Conservation (phyloP, 2,113 vertebrate genomes). For the Lates calcarifer region DNA sequence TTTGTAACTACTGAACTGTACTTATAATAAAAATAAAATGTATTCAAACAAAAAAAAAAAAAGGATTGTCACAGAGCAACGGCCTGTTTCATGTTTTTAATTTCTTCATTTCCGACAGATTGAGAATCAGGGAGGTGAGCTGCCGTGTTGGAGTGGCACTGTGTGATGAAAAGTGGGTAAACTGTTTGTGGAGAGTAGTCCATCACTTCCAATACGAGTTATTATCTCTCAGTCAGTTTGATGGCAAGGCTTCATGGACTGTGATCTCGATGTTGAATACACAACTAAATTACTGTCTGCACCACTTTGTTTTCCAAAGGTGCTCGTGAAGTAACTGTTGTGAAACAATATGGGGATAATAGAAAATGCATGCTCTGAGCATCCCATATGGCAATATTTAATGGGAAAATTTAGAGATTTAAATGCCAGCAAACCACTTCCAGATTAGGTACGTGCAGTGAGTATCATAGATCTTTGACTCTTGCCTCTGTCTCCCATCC, state of each 20-base stretch:
- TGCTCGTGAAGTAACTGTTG: constrained; percentile 6
- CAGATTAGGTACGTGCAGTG: not conserved
- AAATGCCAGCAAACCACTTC: not conserved
- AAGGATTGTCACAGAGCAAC: constrained; percentile 58
- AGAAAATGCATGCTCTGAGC: too few relatives aligned
- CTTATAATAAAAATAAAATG: constrained; percentile 92
- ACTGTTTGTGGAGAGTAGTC: constrained; percentile 41
- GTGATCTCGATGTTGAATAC: constrained; percentile 45
- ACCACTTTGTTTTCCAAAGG: constrained; percentile 44
- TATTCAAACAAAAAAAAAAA: constrained; percentile 86
- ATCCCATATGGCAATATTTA: not conserved
- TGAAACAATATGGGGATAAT: constrained; percentile 4
- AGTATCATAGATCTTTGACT: not conserved
- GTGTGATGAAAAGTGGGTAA: constrained; percentile 42
- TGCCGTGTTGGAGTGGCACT: constrained; percentile 13
- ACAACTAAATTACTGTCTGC: constrained; percentile 48
- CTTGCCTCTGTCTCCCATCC: not conserved
- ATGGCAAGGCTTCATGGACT: constrained; percentile 38
- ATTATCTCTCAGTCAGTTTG: constrained; percentile 52
- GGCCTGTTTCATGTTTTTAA: constrained; percentile 59
- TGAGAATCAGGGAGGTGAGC: constrained; percentile 16
- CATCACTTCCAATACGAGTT: constrained; percentile 32
- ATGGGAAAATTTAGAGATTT: not conserved
- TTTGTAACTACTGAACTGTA: constrained; percentile 92
- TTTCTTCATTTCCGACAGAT: constrained; percentile 43